Evolutionary conservation across 2,888 invertebrate species (phyloP).

Genomic region (Microdon myrmicae): DNA sequence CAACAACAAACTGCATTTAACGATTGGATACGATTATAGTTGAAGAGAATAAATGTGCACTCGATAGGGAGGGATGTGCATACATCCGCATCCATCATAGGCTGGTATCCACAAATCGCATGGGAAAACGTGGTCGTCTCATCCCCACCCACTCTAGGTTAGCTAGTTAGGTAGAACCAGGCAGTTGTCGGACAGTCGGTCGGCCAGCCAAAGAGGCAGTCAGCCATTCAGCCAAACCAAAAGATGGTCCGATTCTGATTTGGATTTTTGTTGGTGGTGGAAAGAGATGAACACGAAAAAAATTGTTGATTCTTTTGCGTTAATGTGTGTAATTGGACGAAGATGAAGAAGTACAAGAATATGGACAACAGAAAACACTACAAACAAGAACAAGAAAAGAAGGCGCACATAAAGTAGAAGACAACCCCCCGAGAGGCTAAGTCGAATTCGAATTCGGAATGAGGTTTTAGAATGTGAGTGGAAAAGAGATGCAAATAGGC

Average conservation of each 20-base stretch:
- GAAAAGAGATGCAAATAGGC: slow-evolving; percentile 42
- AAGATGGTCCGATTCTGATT: no score
- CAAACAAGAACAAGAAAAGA: slow-evolving; percentile 31
- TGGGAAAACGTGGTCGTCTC: slow-evolving; percentile 11
- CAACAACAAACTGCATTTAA: slow-evolving; percentile 33
- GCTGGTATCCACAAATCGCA: slow-evolving; percentile 25
- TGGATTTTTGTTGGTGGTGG: slow-evolving; percentile 43
- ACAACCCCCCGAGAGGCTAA: slow-evolving; percentile 30
- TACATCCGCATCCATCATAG: background rate
- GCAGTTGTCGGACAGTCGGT: no score
- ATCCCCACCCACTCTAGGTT: no score
- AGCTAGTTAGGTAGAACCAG: no score
- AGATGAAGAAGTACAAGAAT: slow-evolving; percentile 46
- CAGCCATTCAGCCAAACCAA: no score
- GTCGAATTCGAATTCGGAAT: slow-evolving; percentile 6
- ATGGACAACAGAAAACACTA: slow-evolving; percentile 48
- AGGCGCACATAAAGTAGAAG: slow-evolving; percentile 48
- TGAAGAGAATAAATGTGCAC: slow-evolving; percentile 23
- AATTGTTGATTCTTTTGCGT: slow-evolving; percentile 51
- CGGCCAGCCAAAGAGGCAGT: no score
- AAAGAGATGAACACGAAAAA: slow-evolving; percentile 52
- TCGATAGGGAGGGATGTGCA: slow-evolving; percentile 38
- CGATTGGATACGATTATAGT: slow-evolving; percentile 12
- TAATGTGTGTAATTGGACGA: slow-evolving; percentile 52
- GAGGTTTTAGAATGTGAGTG: slow-evolving; percentile 22